These are phyloP conservation scores for Ceriagrion tenellum DNA, from an alignment of 2,888 invertebrate genomes.

Conservation along the genomic window DNA sequence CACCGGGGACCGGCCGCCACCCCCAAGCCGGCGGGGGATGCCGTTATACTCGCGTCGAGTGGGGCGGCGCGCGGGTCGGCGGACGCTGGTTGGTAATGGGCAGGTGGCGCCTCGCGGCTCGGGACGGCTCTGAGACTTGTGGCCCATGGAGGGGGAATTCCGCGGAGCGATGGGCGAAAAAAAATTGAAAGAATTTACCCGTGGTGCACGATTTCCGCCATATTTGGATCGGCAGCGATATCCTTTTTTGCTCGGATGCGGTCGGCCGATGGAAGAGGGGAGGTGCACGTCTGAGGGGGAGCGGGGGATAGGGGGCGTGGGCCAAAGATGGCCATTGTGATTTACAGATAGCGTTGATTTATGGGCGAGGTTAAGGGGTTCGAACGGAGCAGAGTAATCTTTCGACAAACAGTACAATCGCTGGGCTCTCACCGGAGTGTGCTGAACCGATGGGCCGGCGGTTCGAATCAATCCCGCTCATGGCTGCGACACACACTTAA, in stretches of 20 bases:
- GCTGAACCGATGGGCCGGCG: background rate
- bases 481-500: background rate
- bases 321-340: background rate
- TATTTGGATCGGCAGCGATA: conserved; percentile 2
- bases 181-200: background rate
- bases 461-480: background rate
- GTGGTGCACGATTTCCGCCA: background rate
- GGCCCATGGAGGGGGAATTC: background rate
- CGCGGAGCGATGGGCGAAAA: background rate
- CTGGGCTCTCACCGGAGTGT: background rate
- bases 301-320: background rate
- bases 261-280: background rate
- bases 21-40: background rate
- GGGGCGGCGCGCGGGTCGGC: background rate
- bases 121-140: background rate
- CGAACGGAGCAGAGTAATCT: background rate
- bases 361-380: background rate
- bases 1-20: too few relatives aligned
- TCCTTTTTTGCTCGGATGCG: background rate
- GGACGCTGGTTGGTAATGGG: background rate
- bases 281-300: background rate
- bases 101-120: background rate
- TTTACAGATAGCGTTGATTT: background rate
- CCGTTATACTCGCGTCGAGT: background rate
- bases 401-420: conserved; percentile 2